Evolutionary conservation across 2,888 invertebrate species (phyloP), one percentile per base, ranked within the genome.

Genomic region (Iphiclides podalirius): DNA sequence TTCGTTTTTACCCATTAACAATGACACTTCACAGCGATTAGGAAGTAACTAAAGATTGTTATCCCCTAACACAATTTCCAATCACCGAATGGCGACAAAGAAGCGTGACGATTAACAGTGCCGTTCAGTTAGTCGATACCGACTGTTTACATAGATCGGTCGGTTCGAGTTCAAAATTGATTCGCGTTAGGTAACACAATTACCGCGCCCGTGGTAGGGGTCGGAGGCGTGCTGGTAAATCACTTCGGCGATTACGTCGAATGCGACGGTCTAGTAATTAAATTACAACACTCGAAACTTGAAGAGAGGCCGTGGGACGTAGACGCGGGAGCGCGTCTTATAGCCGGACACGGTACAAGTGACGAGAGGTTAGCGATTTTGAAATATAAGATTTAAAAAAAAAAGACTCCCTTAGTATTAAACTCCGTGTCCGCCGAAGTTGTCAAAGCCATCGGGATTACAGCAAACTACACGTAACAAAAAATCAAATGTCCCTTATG

Each of bases 281-380:
- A 75, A 76, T 79, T 75, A 75, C 72, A 64, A 63, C 71, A 71
- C 71, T 75, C 60, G 55, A 70, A 71, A 70, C 70, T 70, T 64
- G 60, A 63, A 56, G 59, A 58, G 61, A 54, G 55, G 60, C 64
- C 61, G 62, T 65, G 54, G 57, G 63, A 60, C 55, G 54, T 52
- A 52, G 54, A 61, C 47, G 58, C n/a, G n/a, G n/a, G n/a, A 60
- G 54, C 59, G 54, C 59, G 60, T 59, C 54, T 58, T 60, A 8
- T n/a, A n/a, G n/a, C n/a, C n/a, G 28, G n/a, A 8, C 34, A 26
- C 28, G 44, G 44, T 17, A 26, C 35, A 44, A 39, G 44, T 34
- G n/a, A 35, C 1, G 39, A 44, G 23, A 34, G 37, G 26, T 26
- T 12, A 7, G n/a, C 7, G 4, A 7, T n/a, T n/a, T n/a, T n/a